Base-by-base conservation (phyloP, 2,113 vertebrate species). In the Tinamus guttatus region DNA sequence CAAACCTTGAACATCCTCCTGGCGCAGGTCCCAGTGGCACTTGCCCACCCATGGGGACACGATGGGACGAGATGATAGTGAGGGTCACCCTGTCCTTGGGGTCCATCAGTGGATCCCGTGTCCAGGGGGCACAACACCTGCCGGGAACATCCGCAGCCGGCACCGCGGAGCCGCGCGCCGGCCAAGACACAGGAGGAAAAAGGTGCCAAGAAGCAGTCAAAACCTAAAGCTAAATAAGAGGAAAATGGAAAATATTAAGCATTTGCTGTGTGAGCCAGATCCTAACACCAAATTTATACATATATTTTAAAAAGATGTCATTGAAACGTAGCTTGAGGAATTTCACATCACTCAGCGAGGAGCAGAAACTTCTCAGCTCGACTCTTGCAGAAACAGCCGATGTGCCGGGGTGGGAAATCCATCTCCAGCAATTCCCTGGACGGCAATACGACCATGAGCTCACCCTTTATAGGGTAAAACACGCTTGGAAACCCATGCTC, bases 211-310 rank as follows among this genome's bases (percentile, higher is more conserved):
- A 92, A 71, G 41, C 16, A 25, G 41, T 56, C 69, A 91, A 86
- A 90, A 82, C 1, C 1, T 51, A 54, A 77, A 67, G 45, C 9
- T 62, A 24, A 22, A 47, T 3, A 24, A 75, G 30, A 71, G 38
- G 13, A 85, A 87, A 59, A 83, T 28, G 40, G 82, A 88, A 96
- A 95, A 84, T 86, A 62, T 24, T 47, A 51, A 60, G 7, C 75
- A 73, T 81, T 67, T 62, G 17, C 43, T 27, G 54, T 28, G 24
- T 34, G 36, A 75, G 56, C 36, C 73, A 75, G 34, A 47, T 83
- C 27, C 54, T 64, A 67, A 81, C 68, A 83, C 41, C 62, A 64
- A 45, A 64, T 20, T 25, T 71, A 41, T 59, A 0, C 12, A 1
- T 32, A 7, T 14, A 87, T 90, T 79, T 69, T 69, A 34, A 22